A percentile compares a stretch with the other conserved stretches of the same genome.
These are phyloP conservation scores for Gymnarchus niloticus DNA, from an alignment of 2,113 vertebrate species.

Conservation along the genomic window DNA sequence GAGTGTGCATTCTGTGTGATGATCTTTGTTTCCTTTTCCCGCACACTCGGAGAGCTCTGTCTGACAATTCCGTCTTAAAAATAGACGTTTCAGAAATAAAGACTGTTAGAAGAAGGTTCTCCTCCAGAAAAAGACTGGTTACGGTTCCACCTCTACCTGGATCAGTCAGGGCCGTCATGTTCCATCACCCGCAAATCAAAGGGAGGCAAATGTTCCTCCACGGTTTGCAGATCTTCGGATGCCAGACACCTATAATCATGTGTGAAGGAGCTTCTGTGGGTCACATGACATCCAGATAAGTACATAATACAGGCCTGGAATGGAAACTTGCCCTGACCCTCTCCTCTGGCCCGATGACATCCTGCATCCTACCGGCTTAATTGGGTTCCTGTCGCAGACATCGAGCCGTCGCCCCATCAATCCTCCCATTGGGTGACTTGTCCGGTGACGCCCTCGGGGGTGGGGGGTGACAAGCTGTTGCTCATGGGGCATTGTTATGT, in stretches of 20 bases:
- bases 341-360: conserved; percentile 38
- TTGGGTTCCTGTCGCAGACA: conserved; percentile 35
- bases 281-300: conserved; percentile 52
- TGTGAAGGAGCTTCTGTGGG: conserved; percentile 43
- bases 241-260: conserved; percentile 40
- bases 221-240: neutral
- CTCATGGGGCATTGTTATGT: neutral
- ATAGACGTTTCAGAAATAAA: neutral
- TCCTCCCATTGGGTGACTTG: neutral
- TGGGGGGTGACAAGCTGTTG: neutral
- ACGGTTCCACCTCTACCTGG: neutral
- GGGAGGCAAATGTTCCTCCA: neutral
- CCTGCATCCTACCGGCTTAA: conserved; percentile 37
- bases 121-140: neutral
- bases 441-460: neutral
- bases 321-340: conserved; percentile 45
- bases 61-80: neutral
- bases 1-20: neutral
- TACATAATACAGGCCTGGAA: conserved; percentile 36
- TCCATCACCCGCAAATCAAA: neutral
- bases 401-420: conserved; percentile 1
- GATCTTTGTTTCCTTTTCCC: neutral
- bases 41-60: no score
- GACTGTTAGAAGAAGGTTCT: no score
- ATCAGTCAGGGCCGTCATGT: neutral